Evolutionary conservation across 2,888 invertebrate genomes (phyloP).

Genomic region (Netelia virgata): DNA sequence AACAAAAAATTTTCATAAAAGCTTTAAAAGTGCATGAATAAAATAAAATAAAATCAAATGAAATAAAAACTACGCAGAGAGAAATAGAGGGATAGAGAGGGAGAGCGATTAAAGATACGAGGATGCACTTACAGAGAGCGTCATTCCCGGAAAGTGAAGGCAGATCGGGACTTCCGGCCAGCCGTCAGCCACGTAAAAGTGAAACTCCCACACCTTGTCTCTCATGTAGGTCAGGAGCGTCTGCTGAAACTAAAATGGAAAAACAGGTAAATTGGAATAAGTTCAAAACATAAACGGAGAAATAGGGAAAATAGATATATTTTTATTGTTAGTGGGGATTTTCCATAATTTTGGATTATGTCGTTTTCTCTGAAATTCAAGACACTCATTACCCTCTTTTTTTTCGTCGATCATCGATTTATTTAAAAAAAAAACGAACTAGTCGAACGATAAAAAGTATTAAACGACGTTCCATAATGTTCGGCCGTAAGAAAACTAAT

Average conservation of each 20-base stretch:
- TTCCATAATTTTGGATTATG: background rate
- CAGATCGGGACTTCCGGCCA: conserved; percentile 94
- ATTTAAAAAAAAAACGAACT: background rate
- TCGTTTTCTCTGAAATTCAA: background rate
- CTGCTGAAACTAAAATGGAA: conserved; percentile 92
- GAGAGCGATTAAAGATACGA: conserved; percentile 18
- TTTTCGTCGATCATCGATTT: background rate
- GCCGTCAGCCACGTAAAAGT: conserved; percentile 95
- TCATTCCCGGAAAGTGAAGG: conserved; percentile 95
- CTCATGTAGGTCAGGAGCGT: conserved; percentile 95
- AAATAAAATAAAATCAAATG: background rate
- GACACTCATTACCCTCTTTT: background rate
- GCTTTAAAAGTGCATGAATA: background rate
- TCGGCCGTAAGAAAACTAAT: background rate
- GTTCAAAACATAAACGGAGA: background rate
- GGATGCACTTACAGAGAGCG: conserved; percentile 90
- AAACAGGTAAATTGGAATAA: conserved; percentile 53
- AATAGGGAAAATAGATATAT: conserved; percentile 25
- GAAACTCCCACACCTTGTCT: conserved; percentile 95
- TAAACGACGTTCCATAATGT: background rate
- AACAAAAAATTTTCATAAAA: background rate
- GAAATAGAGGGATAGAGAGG: background rate
- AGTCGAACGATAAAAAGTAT: background rate
- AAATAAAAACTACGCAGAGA: background rate
- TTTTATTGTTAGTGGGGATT: conserved; percentile 10